A percentile compares a stretch with the other conserved stretches of the same genome.
These are phyloP conservation scores for Zaprionus bogoriensis DNA, from an alignment of 2,888 invertebrate genomes.

Conservation along the genomic window DNA sequence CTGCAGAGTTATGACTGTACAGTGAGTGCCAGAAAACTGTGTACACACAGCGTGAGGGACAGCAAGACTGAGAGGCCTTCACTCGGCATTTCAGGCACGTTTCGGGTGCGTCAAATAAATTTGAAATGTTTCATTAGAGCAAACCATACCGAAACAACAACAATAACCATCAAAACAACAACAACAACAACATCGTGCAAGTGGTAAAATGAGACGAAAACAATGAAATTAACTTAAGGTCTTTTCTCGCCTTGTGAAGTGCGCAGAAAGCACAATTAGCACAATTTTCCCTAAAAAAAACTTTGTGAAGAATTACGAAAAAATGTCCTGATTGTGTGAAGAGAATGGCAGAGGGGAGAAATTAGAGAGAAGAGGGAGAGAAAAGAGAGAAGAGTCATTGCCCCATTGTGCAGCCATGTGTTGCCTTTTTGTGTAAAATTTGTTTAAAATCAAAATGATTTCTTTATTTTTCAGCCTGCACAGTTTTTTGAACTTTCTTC, in stretches of 20 bases:
- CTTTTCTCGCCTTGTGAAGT: slow-evolving; percentile 11
- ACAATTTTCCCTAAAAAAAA: slow-evolving; percentile 8
- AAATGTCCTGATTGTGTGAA: no score
- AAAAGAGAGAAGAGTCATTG: no score
- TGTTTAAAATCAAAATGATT: background rate
- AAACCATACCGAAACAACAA: slow-evolving; percentile 1
- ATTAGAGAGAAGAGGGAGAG: background rate
- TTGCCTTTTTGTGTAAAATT: background rate
- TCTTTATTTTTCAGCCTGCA: background rate
- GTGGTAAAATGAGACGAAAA: slow-evolving; percentile 13
- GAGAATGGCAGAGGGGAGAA: slow-evolving; percentile 8
- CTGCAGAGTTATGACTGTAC: background rate
- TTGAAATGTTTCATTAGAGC: slow-evolving; percentile 49
- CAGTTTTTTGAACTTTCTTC: background rate
- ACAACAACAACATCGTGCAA: background rate
- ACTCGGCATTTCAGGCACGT: slow-evolving; percentile 42
- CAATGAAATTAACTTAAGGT: slow-evolving; percentile 39
- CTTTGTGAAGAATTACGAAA: slow-evolving; percentile 4
- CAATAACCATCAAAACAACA: background rate
- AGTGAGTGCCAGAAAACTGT: background rate
- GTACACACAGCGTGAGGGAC: background rate
- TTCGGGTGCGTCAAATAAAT: slow-evolving; percentile 45
- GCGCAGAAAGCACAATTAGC: slow-evolving; percentile 36
- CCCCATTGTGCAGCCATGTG: background rate
- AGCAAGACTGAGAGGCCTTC: background rate